Percentiles rank a stretch among this genome's conserved stretches.
Conservation (phyloP, 2,888 invertebrate species). For the Drosophila pseudotalamancana region DNA sequence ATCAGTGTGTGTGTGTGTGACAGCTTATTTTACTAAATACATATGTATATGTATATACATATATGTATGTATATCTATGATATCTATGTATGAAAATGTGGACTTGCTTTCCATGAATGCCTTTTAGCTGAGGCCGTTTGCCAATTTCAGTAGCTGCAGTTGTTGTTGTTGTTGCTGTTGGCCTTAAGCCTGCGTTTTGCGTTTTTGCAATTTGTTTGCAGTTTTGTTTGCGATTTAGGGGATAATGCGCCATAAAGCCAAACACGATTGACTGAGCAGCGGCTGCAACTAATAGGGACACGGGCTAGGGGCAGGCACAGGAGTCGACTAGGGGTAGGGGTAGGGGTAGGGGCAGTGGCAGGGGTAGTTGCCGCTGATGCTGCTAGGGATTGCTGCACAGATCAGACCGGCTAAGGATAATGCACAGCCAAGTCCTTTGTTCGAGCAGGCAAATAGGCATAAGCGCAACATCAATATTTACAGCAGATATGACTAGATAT, state of each 20-base stretch:
- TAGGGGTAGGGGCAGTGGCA: conserved; percentile 1
- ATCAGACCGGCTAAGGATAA: conserved; percentile 59
- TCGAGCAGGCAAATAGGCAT: conserved; percentile 68
- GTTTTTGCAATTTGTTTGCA: conserved; percentile 78
- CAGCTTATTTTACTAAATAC: neutral
- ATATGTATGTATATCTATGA: conserved; percentile 37
- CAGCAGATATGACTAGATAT: conserved; percentile 28
- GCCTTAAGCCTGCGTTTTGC: conserved; percentile 42
- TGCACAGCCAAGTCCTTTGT: conserved; percentile 62
- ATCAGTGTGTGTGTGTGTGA: neutral
- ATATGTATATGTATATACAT: conserved; percentile 1
- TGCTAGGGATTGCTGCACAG: too few relatives aligned
- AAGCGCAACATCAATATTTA: conserved; percentile 78
- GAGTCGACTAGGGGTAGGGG: neutral
- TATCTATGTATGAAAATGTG: conserved; percentile 10
- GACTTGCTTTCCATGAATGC: conserved; percentile 21
- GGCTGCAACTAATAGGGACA: conserved; percentile 60
- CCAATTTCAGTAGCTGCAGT: conserved; percentile 41
- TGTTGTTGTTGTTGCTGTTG: conserved; percentile 17
- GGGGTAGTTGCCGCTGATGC: too few relatives aligned
- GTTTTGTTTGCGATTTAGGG: conserved; percentile 82
- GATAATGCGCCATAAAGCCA: conserved; percentile 82
- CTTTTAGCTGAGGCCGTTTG: conserved; percentile 56
- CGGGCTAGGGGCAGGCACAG: neutral
- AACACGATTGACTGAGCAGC: conserved; percentile 70